Percentiles rank a stretch among this genome's conserved stretches.
phyloP scores from a whole-genome alignment of 37 sponge, comb jelly and placozoan species.

The Spongia lamella region DNA sequence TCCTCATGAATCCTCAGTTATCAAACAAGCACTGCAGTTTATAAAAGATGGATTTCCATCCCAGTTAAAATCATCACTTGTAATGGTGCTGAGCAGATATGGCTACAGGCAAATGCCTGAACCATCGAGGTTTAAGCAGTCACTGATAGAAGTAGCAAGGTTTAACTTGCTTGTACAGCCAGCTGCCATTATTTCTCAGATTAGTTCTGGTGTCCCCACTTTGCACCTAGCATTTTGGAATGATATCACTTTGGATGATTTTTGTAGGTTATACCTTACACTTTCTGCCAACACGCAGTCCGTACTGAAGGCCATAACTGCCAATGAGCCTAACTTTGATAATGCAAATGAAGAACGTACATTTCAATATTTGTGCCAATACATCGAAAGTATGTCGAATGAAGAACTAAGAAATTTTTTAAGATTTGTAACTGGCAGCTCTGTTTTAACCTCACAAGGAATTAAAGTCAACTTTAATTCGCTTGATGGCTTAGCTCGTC shows the following conservation, averaged over 20 bases:
- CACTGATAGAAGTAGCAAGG: conserved; percentile 5
- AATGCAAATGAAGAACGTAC: conserved; percentile 22
- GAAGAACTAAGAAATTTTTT: conserved; percentile 19
- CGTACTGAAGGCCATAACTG: conserved; percentile 8
- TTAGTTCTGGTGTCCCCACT: conserved; percentile 12
- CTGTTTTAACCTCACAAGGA: not conserved
- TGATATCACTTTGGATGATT: not conserved
- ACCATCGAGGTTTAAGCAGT: not conserved
- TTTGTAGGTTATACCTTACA: conserved; percentile 4
- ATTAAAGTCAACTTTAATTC: conserved; percentile 12
- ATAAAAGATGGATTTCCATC: not conserved
- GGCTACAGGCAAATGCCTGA: conserved; percentile 6
- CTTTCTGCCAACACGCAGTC: not conserved
- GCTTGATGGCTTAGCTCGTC: conserved; percentile 11
- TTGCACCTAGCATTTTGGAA: conserved; percentile 17
- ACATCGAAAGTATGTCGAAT: conserved; percentile 4
- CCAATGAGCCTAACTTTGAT: not conserved
- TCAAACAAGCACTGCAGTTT: too few relatives aligned
- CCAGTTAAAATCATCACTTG: not conserved
- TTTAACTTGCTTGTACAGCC: conserved; percentile 31
- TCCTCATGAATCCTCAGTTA: too few relatives aligned
- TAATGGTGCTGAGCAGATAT: conserved; percentile 6
- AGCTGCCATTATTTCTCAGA: conserved; percentile 7
- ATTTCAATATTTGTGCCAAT: conserved; percentile 18
- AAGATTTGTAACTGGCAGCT: conserved; percentile 22